Evolutionary conservation across 2,888 invertebrate genomes (phyloP), one percentile per base, ranked within the genome.

Genomic region (Hydropsyche betteni): DNA sequence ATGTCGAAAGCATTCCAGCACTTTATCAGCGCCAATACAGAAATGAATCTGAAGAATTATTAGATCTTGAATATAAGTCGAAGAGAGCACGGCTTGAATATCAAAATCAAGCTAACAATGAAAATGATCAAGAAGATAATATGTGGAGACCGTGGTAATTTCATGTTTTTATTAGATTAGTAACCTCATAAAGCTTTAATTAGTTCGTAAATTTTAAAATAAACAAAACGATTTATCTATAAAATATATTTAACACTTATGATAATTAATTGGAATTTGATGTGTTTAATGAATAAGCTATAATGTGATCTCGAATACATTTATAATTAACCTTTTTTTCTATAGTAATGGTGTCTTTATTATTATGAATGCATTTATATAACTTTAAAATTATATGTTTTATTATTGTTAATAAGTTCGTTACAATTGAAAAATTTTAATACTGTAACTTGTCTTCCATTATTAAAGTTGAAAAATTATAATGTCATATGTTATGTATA

Each of bases 141-240:
- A 77, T 78, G 77, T 79, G 79, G 79, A 70, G 79, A 38, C 79
- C 79, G n/a, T 79, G 79, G 79, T 79, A 69, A 76, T 72, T 16
- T 34, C 33, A 36, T 38, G 36, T 36, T 38, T 58, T 24, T 24
- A n/a, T 51, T 51, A 53, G 33, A 51, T 51, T 69, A 7, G 34
- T 52, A 61, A 72, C 72, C 72, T 72, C 72, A 33, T 36, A 38
- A 72, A 72, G 72, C 72, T 72, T 72, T 72, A 72, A 72, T 38
- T 72, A 72, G 70, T n/a, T 36, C 12, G 34, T 64, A 64, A 64
- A 34, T 58, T 16, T 58, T 24, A 2, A 58, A 16, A 24, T 16
- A 12, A 55, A 12, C 12, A 12, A 55, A 55, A 55, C 6, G 12
- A 55, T 55, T 55, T 55, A 7, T 14, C 6, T 55, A 12, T 6